A percentile compares a stretch with the other conserved stretches of the same genome.
Evolutionary conservation across 1,140 invertebrate genomes (phyloP).

Genomic region (Colletes gigas): DNA sequence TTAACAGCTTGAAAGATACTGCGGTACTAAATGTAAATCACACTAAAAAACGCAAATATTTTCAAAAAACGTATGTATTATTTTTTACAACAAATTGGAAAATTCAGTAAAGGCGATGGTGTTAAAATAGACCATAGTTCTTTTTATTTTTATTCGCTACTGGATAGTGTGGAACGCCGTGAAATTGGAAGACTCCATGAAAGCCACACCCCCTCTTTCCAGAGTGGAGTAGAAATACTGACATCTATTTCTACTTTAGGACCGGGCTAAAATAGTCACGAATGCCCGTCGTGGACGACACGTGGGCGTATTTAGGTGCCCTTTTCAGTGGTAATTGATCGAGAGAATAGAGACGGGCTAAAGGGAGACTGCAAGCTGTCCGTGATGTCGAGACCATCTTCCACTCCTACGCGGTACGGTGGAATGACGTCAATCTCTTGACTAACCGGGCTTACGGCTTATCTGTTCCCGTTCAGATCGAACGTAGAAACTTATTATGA

Average conservation of each 20-base stretch:
- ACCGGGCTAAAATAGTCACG: conserved; percentile 42
- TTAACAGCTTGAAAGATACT: no score
- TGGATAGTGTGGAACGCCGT: not conserved
- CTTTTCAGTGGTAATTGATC: conserved; percentile 46
- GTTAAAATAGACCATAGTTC: no score
- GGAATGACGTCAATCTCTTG: conserved; percentile 57
- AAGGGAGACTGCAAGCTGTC: conserved; percentile 11
- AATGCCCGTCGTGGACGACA: conserved; percentile 15
- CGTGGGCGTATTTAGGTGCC: conserved; percentile 46
- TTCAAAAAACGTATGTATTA: no score
- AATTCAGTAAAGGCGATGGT: no score
- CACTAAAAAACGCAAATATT: no score
- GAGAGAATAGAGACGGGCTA: conserved; percentile 3
- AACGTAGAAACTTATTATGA: not conserved
- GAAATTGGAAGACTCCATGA: conserved; percentile 27
- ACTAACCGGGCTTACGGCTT: conserved; percentile 17
- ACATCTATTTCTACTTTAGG: conserved; percentile 40
- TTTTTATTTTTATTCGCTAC: no score
- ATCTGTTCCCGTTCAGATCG: not conserved
- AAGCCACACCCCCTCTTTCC: not conserved
- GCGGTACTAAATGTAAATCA: no score
- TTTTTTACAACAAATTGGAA: no score
- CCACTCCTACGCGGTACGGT: conserved; percentile 42
- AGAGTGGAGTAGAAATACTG: not conserved
- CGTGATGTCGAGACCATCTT: not conserved